These are phyloP conservation scores for Deroptyus accipitrinus DNA, from an alignment of 2,113 vertebrate genomes.

Conservation along the genomic window DNA sequence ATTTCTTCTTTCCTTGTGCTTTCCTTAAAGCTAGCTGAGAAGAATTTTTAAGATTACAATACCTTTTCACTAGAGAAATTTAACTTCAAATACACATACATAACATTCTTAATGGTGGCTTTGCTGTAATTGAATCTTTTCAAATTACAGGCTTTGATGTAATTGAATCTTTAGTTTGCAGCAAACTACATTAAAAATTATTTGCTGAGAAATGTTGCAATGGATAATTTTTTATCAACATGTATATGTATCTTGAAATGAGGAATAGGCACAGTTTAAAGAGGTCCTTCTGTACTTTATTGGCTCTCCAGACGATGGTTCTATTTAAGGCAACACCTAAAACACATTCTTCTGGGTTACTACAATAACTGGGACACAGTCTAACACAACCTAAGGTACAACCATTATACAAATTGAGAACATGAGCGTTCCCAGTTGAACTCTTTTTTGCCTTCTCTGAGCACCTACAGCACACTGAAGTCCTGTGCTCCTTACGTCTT, in stretches of 20 bases:
- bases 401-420: not conserved
- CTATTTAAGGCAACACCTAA: conserved; percentile 35
- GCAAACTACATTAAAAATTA: not conserved
- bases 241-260: not conserved
- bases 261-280: not conserved
- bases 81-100: not conserved
- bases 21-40: not conserved
- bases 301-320: not conserved
- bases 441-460: not conserved
- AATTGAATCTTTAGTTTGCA: not conserved
- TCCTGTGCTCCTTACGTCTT: not conserved
- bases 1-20: not conserved
- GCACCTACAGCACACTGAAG: not conserved
- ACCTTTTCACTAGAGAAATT: not conserved
- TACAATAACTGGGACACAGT: conserved; percentile 10
- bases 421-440: not conserved
- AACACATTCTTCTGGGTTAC: conserved; percentile 29
- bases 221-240: not conserved
- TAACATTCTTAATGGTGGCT: not conserved
- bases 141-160: not conserved
- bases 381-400: conserved; percentile 13
- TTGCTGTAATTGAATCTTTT: not conserved
- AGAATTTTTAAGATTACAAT: not conserved
- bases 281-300: not conserved
- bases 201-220: not conserved